Percentiles rank a stretch among this genome's conserved stretches.
Evolutionary conservation across 2,113 vertebrate genomes (phyloP).

Genomic region (Barbus barbus): DNA sequence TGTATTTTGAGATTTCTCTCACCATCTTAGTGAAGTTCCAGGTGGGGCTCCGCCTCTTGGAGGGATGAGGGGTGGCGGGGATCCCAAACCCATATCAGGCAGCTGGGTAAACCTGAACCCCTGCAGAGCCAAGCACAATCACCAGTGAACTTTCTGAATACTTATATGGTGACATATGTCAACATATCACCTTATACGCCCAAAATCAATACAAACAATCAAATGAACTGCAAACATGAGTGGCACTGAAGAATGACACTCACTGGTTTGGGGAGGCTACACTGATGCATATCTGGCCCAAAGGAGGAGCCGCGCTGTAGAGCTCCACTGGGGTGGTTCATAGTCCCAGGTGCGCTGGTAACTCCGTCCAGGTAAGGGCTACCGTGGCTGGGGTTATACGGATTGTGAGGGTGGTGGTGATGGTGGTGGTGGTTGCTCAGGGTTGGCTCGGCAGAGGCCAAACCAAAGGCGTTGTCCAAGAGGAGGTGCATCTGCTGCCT

Average conservation of each 20-base stretch:
- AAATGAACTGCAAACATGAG: not conserved
- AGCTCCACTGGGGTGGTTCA: slow-evolving; percentile 86
- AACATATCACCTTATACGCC: not conserved
- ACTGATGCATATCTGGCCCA: slow-evolving; percentile 92
- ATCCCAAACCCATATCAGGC: slow-evolving; percentile 95
- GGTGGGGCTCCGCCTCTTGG: slow-evolving; percentile 88
- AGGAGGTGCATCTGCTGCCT: slow-evolving; percentile 98
- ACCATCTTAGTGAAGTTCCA: slow-evolving; percentile 86
- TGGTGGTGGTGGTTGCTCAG: slow-evolving; percentile 71
- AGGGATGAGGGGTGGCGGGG: slow-evolving; percentile 91
- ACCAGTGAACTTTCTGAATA: not conserved
- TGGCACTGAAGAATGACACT: slow-evolving; percentile 61
- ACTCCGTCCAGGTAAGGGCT: slow-evolving; percentile 93
- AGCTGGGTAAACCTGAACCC: slow-evolving; percentile 98
- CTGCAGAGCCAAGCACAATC: slow-evolving; percentile 67
- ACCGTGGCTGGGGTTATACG: slow-evolving; percentile 85
- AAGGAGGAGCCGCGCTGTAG: slow-evolving; percentile 90
- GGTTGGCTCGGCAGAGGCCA: slow-evolving; percentile 85
- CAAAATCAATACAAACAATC: not conserved
- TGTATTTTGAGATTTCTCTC: slow-evolving; percentile 48
- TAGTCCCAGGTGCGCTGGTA: slow-evolving; percentile 96
- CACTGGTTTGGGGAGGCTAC: slow-evolving; percentile 95
- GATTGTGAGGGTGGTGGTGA: slow-evolving; percentile 74
- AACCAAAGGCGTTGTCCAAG: slow-evolving; percentile 95
- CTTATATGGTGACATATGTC: not conserved